Percentiles rank a stretch among this genome's conserved stretches.
Conservation (phyloP, 1,140 invertebrate species). For the Trichonephila clavipes region DNA sequence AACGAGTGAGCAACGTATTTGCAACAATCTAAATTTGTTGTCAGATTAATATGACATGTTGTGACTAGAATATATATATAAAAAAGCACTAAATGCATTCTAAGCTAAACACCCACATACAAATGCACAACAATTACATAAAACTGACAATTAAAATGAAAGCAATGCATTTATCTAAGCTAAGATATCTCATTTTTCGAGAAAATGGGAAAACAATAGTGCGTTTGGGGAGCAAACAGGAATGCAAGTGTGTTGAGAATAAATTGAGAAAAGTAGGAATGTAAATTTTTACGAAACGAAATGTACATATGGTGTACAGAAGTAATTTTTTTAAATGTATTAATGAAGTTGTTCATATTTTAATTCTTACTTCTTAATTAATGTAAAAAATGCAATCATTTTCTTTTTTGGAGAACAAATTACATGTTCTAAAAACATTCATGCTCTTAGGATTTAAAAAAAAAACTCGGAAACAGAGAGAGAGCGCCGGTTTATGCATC, state of each 20-base stretch:
- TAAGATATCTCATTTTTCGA: not conserved
- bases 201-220: not conserved
- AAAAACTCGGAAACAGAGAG: too few species aligned
- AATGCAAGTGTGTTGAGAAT: not conserved
- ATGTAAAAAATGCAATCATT: too few species aligned
- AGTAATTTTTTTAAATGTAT: too few species aligned
- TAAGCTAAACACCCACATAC: conserved; percentile 9
- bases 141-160: not conserved
- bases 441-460: too few species aligned
- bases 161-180: not conserved
- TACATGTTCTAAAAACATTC: too few species aligned
- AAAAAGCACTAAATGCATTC: not conserved
- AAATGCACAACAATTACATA: not conserved
- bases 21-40: not conserved
- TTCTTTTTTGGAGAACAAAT: too few species aligned
- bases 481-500: too few species aligned
- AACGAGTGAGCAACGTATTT: not conserved
- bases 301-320: too few species aligned
- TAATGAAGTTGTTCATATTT: too few species aligned
- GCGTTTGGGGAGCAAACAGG: not conserved
- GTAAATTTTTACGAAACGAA: too few species aligned
- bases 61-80: conserved; percentile 18
- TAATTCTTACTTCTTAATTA: too few species aligned
- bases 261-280: too few species aligned
- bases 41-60: not conserved